Conservation (phyloP, 2,888 invertebrate genomes). For the Psylliodes chrysocephalus region DNA sequence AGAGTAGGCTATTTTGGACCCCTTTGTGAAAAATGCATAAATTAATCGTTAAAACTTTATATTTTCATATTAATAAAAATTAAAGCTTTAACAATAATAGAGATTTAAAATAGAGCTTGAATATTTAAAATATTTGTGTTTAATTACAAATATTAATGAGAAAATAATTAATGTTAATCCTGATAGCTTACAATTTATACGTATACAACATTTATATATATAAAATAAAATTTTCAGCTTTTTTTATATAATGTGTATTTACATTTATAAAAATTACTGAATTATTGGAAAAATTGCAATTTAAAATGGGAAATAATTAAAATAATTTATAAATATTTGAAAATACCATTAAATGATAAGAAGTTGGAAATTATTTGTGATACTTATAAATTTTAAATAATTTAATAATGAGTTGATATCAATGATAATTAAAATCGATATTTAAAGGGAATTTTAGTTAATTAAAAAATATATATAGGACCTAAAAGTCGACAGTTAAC, state of each 20-base stretch:
- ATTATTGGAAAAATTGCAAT: constrained; percentile 8
- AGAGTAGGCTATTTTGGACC: constrained; percentile 60
- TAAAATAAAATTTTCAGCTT: constrained; percentile 1
- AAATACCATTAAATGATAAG: too few species aligned
- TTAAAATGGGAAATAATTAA: too few species aligned
- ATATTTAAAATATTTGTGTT: not conserved
- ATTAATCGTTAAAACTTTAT: constrained; percentile 53
- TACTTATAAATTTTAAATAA: too few species aligned
- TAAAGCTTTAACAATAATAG: not conserved
- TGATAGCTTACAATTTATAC: constrained; percentile 19
- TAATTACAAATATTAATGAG: not conserved
- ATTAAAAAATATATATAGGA: too few species aligned
- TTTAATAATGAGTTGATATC: too few species aligned
- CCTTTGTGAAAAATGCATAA: constrained; percentile 53
- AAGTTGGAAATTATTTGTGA: too few species aligned
- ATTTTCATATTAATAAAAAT: constrained; percentile 38
- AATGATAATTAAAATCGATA: too few species aligned
- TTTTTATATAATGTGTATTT: constrained; percentile 1
- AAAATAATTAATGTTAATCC: not conserved
- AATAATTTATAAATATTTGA: too few species aligned
- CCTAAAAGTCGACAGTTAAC: too few species aligned
- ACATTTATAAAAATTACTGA: not conserved
- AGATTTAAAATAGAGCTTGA: not conserved
- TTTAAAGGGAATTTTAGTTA: too few species aligned
- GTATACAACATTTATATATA: constrained; percentile 28